Evolutionary conservation across 2,888 invertebrate genomes (phyloP).

Genomic region (Parasteatoda lunata): DNA sequence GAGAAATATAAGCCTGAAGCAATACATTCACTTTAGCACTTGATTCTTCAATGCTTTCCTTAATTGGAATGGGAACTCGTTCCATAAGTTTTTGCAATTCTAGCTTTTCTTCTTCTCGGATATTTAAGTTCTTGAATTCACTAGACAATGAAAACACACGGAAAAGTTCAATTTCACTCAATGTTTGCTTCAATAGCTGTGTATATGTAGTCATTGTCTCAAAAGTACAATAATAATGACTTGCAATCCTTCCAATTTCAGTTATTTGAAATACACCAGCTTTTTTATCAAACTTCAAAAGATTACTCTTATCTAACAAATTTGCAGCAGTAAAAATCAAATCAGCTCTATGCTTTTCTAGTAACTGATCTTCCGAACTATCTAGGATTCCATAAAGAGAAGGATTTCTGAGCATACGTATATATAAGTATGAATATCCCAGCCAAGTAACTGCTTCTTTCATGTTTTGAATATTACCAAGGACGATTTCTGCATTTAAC

Average conservation of each 20-base stretch:
- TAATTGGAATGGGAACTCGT: conserved; percentile 98
- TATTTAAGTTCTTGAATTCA: conserved; percentile 94
- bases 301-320: conserved; percentile 92
- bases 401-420: conserved; percentile 93
- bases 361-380: conserved; percentile 84
- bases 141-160: conserved; percentile 97
- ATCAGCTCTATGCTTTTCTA: conserved; percentile 94
- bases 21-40: conserved; percentile 97
- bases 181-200: conserved; percentile 94
- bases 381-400: conserved; percentile 92
- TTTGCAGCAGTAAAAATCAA: conserved; percentile 95
- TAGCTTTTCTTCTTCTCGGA: conserved; percentile 93
- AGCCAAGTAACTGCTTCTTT: conserved; percentile 94
- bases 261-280: conserved; percentile 92
- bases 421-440: conserved; percentile 97
- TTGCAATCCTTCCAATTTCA: conserved; percentile 96
- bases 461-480: conserved; percentile 93
- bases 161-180: conserved; percentile 98
- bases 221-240: conserved; percentile 98
- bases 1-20: conserved; percentile 97
- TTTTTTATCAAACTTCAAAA: conserved; percentile 95
- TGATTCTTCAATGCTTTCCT: conserved; percentile 98
- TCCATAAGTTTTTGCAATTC: conserved; percentile 96
- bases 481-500: conserved; percentile 97
- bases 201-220: conserved; percentile 98